phyloP scores from a whole-genome alignment of 1,140 invertebrate species.

The Cryptotermes secundus region DNA sequence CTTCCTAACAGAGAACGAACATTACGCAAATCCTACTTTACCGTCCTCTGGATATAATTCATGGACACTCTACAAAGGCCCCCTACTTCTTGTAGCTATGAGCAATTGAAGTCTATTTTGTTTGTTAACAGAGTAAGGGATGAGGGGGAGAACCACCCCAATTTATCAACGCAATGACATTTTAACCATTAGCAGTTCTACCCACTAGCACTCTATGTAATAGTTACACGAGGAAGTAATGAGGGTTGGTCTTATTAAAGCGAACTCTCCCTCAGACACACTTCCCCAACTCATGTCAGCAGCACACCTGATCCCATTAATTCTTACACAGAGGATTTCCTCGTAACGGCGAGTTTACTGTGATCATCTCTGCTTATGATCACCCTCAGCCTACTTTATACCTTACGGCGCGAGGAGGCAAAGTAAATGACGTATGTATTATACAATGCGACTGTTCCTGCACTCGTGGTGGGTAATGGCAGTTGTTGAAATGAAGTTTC shows the following conservation, averaged over 20 bases:
- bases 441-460: background rate
- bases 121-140: background rate
- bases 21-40: no score
- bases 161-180: background rate
- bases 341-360: background rate
- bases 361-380: background rate
- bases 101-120: background rate
- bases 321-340: background rate
- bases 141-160: background rate
- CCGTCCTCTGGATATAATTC: no score
- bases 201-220: background rate
- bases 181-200: background rate
- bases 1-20: no score
- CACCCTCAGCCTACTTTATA: background rate
- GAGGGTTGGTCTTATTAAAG: background rate
- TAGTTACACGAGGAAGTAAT: background rate
- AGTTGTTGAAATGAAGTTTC: background rate
- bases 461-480: background rate
- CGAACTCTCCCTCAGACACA: background rate
- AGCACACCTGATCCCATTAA: conserved; percentile 4
- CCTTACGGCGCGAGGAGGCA: background rate
- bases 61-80: no score
- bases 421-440: background rate
- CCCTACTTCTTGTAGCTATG: no score
- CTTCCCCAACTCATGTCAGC: background rate